A percentile compares a stretch with the other conserved stretches of the same genome.
These are phyloP conservation scores for Bubo scandiacus DNA, from an alignment of 2,113 vertebrate genomes.

Conservation along the genomic window DNA sequence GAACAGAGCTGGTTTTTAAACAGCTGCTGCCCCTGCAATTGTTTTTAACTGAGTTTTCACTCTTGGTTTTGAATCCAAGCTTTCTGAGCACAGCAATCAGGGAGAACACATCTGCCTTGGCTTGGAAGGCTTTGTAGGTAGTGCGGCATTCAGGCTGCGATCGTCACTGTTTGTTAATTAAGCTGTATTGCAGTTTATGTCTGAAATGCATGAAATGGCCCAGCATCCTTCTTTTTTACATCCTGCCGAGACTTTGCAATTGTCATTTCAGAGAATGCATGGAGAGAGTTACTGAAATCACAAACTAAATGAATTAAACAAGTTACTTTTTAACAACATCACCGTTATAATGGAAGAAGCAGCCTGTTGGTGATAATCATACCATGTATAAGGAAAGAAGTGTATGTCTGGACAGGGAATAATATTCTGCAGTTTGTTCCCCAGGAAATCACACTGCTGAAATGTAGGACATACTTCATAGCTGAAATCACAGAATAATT, in stretches of 20 bases:
- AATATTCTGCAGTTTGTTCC: neutral
- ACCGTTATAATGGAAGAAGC: conserved; percentile 67
- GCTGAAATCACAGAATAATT: neutral
- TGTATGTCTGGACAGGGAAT: neutral
- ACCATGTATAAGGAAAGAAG: neutral
- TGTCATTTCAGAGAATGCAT: neutral
- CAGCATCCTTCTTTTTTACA: neutral
- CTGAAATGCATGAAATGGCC: neutral
- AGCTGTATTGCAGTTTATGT: neutral
- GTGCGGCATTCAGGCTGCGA: neutral
- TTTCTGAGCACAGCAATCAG: neutral
- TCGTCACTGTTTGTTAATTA: neutral
- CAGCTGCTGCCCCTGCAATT: neutral
- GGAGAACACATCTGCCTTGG: neutral
- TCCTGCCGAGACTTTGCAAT: neutral
- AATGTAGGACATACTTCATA: neutral
- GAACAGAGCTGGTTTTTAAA: neutral
- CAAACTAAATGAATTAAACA: neutral
- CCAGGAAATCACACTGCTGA: neutral
- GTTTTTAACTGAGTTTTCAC: neutral
- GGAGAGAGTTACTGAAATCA: neutral
- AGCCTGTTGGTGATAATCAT: conserved; percentile 57
- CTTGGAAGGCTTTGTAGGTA: neutral
- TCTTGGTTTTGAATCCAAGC: neutral
- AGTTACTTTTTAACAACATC: conserved; percentile 73